These are phyloP conservation scores for Muscidifurax raptorellus DNA, from an alignment of 1,140 invertebrate genomes.

Conservation along the genomic window DNA sequence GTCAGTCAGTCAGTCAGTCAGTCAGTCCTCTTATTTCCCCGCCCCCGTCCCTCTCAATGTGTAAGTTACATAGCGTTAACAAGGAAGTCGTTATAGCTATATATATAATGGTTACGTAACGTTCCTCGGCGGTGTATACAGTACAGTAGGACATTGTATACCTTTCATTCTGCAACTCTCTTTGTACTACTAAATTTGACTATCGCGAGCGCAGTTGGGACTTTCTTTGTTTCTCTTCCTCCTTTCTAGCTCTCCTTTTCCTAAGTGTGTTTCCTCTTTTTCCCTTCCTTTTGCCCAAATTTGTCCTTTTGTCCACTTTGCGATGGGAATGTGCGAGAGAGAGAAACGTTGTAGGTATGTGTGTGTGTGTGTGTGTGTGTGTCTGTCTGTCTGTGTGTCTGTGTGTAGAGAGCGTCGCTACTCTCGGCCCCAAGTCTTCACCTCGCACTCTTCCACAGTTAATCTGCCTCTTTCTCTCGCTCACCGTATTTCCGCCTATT, in stretches of 20 bases:
- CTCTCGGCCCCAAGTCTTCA: not conserved
- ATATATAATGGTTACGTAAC: no score
- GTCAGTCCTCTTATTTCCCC: no score
- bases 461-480: slow-evolving; percentile 21
- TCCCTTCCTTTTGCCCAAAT: not conserved
- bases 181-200: slow-evolving; percentile 42
- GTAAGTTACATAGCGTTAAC: no score
- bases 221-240: slow-evolving; percentile 1
- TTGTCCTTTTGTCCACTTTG: slow-evolving; percentile 13
- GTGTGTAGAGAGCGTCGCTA: not conserved
- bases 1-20: no score
- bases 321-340: not conserved
- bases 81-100: no score
- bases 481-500: slow-evolving; percentile 32
- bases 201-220: not conserved
- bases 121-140: not conserved
- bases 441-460: not conserved
- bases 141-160: not conserved
- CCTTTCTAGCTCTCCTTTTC: not conserved
- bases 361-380: no score
- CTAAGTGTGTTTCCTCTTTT: not conserved
- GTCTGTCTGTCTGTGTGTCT: no score
- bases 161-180: slow-evolving; percentile 8
- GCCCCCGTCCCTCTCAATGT: no score
- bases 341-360: no score